These are phyloP conservation scores for Xylocopa sonorina DNA, from an alignment of 1,140 invertebrate genomes.

Conservation along the genomic window DNA sequence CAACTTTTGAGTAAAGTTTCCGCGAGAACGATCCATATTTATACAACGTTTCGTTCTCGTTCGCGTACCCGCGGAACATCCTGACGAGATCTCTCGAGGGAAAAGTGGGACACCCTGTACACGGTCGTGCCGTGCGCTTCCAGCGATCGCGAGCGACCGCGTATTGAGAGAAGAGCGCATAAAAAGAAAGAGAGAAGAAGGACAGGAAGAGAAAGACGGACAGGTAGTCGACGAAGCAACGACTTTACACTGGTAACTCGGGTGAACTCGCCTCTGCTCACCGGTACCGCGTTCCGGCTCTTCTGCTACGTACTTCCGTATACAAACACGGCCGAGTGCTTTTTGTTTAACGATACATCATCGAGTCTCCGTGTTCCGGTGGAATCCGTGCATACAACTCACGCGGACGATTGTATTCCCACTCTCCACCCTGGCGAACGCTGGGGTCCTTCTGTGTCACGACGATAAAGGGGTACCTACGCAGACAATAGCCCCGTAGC, in stretches of 20 bases:
- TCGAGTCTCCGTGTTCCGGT: constrained; percentile 4
- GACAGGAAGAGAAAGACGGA: constrained; percentile 17
- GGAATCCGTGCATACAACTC: background rate
- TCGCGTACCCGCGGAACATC: too few relatives aligned
- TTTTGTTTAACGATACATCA: constrained; percentile 43
- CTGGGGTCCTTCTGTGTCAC: background rate
- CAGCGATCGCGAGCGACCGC: constrained; percentile 53
- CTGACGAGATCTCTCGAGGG: too few relatives aligned
- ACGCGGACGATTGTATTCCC: background rate
- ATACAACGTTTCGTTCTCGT: too few relatives aligned
- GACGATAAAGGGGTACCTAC: background rate
- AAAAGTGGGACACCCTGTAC: too few relatives aligned
- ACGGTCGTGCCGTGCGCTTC: constrained; percentile 3
- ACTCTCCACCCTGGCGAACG: background rate
- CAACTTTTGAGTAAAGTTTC: too few relatives aligned
- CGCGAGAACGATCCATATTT: too few relatives aligned
- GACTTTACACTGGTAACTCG: constrained; percentile 57
- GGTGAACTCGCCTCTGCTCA: constrained; percentile 27
- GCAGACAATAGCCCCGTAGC: background rate
- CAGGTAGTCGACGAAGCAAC: constrained; percentile 47
- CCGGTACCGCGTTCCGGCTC: constrained; percentile 13
- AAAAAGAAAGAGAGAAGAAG: constrained; percentile 12
- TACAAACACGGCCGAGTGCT: constrained; percentile 50
- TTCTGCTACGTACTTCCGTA: constrained; percentile 51
- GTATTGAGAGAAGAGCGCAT: constrained; percentile 23